Base-by-base conservation (phyloP, 2,888 invertebrate genomes). In the Gryllus longicercus region DNA sequence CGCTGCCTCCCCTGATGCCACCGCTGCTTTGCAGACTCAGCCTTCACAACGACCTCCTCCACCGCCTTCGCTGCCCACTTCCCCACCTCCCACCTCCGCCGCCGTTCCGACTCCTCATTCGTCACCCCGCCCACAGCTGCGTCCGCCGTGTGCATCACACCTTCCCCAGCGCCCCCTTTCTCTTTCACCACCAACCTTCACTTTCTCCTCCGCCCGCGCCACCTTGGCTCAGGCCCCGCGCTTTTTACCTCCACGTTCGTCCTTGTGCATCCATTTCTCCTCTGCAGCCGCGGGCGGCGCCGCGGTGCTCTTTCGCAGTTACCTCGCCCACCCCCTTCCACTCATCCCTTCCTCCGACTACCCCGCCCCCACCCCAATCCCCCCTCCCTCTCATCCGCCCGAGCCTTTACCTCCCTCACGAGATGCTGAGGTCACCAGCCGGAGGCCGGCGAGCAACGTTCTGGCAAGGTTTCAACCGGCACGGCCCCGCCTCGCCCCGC, bases 351-450 rank as follows among this genome's bases (percentile, higher is more conserved):
- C 18, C 18, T 2, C 2, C 63, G 12, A 2, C 2, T 5, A 0
- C 63, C 63, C 18, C 18, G 2, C 63, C 14, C 16, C 0, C 0
- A 8, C 63, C 63, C 63, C 0, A 16, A 1, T 1, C 51, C 51
- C 11, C 51, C 11, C 1, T 51, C 12, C 5, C 63, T 14, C 63
- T 11, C 16, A n/a, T 18, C 63, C 63, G n/a, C 11, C 16, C 63
- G 14, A 18, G 16, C n/a, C n/a, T n/a, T 63, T n/a, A 18, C 63
- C 16, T n/a, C n/a, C 63, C 63, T 8, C n/a, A n/a, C 63, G 63
- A 63, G 63, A 63, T 63, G 63, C 63, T 63, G 63, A 63, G 63
- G 63, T 63, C 63, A 63, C 63, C 63, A 63, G 63, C 5, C 63
- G n/a, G 63, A 63, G n/a, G 63, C 8, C 63, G 63, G 63, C 14